Percentiles rank a stretch among this genome's conserved stretches.
Conservation (phyloP, 2,113 vertebrate genomes). For the Noctilio leporinus region DNA sequence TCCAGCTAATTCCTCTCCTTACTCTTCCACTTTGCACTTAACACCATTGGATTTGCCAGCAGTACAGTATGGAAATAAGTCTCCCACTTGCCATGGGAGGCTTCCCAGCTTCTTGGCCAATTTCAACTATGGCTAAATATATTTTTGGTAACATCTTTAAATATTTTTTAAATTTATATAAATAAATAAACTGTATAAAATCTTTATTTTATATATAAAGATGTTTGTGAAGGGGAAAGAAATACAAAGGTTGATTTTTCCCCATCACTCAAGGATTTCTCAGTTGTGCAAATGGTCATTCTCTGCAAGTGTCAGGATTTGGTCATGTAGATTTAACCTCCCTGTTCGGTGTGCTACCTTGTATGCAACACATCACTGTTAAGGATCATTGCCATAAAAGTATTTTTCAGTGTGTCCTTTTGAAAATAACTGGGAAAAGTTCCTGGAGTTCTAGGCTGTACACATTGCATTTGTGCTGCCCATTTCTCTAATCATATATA, state of each 20-base stretch:
- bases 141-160: not conserved
- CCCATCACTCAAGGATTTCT: not conserved
- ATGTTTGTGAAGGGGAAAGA: not conserved
- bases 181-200: too few relatives aligned
- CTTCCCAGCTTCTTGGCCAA: not conserved
- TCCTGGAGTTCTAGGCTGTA: not conserved
- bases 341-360: not conserved
- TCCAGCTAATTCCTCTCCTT: too few relatives aligned
- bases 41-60: not conserved
- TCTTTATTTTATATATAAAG: too few relatives aligned
- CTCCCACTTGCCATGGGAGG: not conserved
- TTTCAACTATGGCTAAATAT: not conserved
- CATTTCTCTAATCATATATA: not conserved
- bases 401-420: not conserved
- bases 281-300: too few relatives aligned
- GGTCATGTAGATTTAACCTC: not conserved
- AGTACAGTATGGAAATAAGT: not conserved
- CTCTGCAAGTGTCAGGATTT: not conserved
- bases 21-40: not conserved
- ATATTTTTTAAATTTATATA: too few relatives aligned
- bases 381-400: not conserved
- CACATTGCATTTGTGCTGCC: not conserved
- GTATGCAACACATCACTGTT: not conserved
- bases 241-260: not conserved
- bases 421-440: slow-evolving; percentile 11